Percentiles rank a stretch among this genome's conserved stretches.
phyloP scores from a whole-genome alignment of 30 jellyfish, hydroid and myxozoan genomes.

The Cassiopea andromeda region DNA sequence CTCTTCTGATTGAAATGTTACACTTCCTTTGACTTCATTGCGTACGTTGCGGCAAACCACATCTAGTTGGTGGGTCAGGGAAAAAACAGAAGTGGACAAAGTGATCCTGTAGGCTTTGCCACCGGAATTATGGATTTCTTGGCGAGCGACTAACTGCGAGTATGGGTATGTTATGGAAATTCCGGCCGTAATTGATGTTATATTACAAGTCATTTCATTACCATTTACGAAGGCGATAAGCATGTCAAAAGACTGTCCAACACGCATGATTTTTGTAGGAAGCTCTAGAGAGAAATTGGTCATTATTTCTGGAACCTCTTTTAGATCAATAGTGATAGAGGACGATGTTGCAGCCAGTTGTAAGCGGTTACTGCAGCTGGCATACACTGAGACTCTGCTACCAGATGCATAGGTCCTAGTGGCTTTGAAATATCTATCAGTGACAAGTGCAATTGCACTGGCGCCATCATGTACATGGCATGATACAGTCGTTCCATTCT shows the following conservation, averaged over 20 bases:
- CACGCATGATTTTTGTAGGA: neutral
- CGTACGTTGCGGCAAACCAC: conserved; percentile 32
- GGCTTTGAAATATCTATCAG: neutral
- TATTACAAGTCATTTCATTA: conserved; percentile 40
- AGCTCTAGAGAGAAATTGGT: conserved; percentile 47
- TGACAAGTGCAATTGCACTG: neutral
- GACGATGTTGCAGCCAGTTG: neutral
- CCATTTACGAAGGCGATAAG: conserved; percentile 30
- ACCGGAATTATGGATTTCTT: conserved; percentile 25
- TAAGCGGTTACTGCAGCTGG: conserved; percentile 31
- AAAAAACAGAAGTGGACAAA: conserved; percentile 13
- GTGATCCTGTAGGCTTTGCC: conserved; percentile 44
- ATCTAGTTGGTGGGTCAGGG: conserved; percentile 29
- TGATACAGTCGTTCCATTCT: conserved; percentile 45
- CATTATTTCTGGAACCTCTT: conserved; percentile 33
- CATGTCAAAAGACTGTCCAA: conserved; percentile 1
- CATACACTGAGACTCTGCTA: neutral
- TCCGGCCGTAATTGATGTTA: conserved; percentile 30
- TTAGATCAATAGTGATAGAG: neutral
- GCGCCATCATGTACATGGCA: neutral
- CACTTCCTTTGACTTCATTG: conserved; percentile 8
- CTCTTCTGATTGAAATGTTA: conserved; percentile 34
- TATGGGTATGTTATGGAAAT: conserved; percentile 16
- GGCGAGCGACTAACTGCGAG: conserved; percentile 18
- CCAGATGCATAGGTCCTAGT: conserved; percentile 8